Evolutionary conservation across 2,113 vertebrate species (phyloP).

Genomic region (Mystacornis crossleyi): DNA sequence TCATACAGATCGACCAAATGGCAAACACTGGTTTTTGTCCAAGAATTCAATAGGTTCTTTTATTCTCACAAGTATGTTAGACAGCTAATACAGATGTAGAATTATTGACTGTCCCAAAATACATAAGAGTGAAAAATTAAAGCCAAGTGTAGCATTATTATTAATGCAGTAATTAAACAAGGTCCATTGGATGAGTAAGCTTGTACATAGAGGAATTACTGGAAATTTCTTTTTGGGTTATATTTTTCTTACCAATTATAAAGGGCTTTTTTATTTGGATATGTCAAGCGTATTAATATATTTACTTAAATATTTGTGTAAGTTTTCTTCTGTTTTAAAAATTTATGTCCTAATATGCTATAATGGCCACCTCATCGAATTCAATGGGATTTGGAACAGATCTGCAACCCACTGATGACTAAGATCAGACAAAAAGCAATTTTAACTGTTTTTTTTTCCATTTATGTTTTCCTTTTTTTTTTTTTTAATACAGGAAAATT

Average conservation of each 20-base stretch:
- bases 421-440: background rate
- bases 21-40: background rate
- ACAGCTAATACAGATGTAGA: background rate
- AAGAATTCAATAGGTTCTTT: background rate
- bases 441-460: background rate
- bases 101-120: background rate
- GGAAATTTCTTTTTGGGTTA: background rate
- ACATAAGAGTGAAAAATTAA: background rate
- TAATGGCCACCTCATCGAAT: background rate
- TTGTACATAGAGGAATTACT: accelerated
- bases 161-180: background rate
- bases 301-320: background rate
- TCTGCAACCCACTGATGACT: background rate
- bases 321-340: background rate
- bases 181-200: background rate
- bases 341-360: background rate
- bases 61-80: background rate
- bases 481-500: background rate
- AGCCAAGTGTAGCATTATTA: background rate
- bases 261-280: background rate
- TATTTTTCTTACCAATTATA: background rate
- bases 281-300: background rate
- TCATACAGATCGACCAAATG: background rate
- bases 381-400: background rate
- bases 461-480: accelerated